phyloP scores from a whole-genome alignment of 2,113 vertebrate genomes.

The Choloepus hoffmanni region DNA sequence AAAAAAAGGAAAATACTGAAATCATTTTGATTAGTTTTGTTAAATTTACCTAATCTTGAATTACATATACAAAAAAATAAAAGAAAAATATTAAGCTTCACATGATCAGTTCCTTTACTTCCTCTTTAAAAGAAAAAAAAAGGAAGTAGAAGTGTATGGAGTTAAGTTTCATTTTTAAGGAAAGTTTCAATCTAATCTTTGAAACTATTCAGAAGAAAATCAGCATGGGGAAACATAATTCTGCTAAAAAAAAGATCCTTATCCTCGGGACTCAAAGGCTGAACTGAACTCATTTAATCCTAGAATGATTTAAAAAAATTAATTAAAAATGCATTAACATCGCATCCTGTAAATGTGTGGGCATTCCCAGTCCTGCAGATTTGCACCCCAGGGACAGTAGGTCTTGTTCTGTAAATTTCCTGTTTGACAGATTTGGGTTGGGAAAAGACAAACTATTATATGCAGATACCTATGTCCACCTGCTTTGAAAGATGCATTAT shows the following conservation, averaged over 20 bases:
- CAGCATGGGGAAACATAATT: conserved; percentile 58
- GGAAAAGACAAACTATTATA: neutral
- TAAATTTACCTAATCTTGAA: conserved; percentile 39
- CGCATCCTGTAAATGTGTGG: neutral
- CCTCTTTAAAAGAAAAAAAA: neutral
- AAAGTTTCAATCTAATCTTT: conserved; percentile 72
- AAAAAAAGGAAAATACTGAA: conserved; percentile 30
- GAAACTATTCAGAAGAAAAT: conserved; percentile 70
- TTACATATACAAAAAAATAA: neutral
- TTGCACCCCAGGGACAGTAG: neutral
- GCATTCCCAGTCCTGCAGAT: neutral
- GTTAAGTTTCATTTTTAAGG: conserved; percentile 50
- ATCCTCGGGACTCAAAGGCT: conserved; percentile 49
- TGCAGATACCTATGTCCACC: neutral
- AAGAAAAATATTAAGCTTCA: neutral
- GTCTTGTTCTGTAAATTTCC: conserved; percentile 4
- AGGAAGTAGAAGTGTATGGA: neutral
- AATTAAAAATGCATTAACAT: conserved; percentile 68
- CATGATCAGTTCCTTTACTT: neutral
- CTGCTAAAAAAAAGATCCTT: conserved; percentile 35
- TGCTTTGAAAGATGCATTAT: neutral
- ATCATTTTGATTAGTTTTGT: conserved; percentile 29
- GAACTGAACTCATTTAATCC: conserved; percentile 53
- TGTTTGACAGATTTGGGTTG: neutral
- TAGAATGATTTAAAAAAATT: conserved; percentile 54